phyloP scores from a whole-genome alignment of 2,888 invertebrate species.

The Phania funesta region DNA sequence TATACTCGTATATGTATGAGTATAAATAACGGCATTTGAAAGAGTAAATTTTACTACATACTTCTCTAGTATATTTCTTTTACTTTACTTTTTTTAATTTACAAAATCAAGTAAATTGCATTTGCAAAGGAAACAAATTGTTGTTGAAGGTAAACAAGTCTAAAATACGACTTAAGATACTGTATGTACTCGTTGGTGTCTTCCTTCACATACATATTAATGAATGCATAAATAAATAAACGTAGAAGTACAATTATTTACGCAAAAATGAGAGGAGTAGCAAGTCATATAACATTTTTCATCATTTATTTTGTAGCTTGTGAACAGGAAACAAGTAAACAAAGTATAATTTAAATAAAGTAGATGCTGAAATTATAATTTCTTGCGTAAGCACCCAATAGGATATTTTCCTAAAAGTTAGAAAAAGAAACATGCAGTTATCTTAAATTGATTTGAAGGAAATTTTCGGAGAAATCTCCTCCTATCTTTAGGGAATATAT shows the following conservation, averaged over 20 bases:
- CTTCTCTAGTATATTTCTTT: not conserved
- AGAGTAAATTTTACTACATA: not conserved
- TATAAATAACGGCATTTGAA: not conserved
- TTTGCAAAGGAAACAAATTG: slow-evolving; percentile 21
- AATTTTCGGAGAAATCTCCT: too few relatives aligned
- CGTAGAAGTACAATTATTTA: slow-evolving; percentile 45
- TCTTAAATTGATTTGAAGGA: not conserved
- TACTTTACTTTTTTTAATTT: slow-evolving; percentile 13
- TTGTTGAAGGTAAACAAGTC: slow-evolving; percentile 20
- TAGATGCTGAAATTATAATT: slow-evolving; percentile 1
- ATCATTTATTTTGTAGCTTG: slow-evolving; percentile 24
- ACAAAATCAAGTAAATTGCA: slow-evolving; percentile 49
- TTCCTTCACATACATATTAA: slow-evolving; percentile 18
- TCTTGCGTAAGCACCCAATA: not conserved
- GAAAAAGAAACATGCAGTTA: not conserved
- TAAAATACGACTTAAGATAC: slow-evolving; percentile 5
- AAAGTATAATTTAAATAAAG: not conserved
- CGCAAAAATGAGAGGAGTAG: slow-evolving; percentile 18
- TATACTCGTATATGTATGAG: not conserved
- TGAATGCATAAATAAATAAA: slow-evolving; percentile 38
- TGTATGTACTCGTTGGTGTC: not conserved
- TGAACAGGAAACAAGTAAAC: slow-evolving; percentile 33
- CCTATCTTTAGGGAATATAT: too few relatives aligned
- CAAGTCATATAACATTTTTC: slow-evolving; percentile 38
- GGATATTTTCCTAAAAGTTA: slow-evolving; percentile 3